These are phyloP conservation scores for Cygnus atratus DNA, from an alignment of 2,113 vertebrate genomes.

Conservation along the genomic window DNA sequence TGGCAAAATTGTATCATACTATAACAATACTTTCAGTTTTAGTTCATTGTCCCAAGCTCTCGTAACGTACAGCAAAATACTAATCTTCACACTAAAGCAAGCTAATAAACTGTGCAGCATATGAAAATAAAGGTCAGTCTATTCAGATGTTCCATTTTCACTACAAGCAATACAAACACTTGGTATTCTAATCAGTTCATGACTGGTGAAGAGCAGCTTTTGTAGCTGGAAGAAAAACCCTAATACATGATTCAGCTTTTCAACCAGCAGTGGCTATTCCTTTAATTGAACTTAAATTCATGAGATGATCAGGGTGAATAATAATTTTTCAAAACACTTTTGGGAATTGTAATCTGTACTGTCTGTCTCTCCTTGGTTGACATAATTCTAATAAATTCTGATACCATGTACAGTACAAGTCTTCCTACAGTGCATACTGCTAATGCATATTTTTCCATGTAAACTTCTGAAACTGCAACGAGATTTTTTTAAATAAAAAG, in stretches of 20 bases:
- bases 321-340: not conserved
- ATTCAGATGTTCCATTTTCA: not conserved
- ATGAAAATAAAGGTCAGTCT: not conserved
- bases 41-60: not conserved
- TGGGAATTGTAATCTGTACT: not conserved
- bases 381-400: not conserved
- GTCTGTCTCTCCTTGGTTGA: not conserved
- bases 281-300: not conserved
- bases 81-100: not conserved
- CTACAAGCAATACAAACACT: not conserved
- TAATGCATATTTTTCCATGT: not conserved
- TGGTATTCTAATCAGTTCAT: not conserved
- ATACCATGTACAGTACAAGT: fast-evolving
- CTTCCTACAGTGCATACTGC: not conserved
- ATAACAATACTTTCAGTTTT: not conserved
- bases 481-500: not conserved
- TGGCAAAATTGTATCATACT: not conserved
- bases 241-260: not conserved
- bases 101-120: not conserved
- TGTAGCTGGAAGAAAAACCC: not conserved
- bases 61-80: not conserved
- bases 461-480: not conserved
- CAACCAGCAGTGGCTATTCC: not conserved
- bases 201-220: not conserved
- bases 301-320: no score